phyloP scores from a whole-genome alignment of 2,113 vertebrate genomes.

The Aegithalos caudatus region DNA sequence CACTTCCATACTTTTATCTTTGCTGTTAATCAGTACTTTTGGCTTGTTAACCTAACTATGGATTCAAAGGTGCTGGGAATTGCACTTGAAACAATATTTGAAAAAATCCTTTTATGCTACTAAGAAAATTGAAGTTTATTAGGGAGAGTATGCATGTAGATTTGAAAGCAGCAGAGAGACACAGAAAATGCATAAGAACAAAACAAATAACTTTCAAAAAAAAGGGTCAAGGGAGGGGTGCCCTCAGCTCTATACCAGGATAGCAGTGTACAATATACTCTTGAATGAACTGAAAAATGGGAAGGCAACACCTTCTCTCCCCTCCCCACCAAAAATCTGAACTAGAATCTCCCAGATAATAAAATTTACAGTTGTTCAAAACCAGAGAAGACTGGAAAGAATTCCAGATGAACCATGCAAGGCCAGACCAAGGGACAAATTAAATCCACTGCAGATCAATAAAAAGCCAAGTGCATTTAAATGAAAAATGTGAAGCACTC shows the following conservation, averaged over 20 bases:
- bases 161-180: background rate
- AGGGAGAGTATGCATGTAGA: background rate
- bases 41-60: background rate
- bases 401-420: background rate
- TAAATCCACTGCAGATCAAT: conserved; percentile 36
- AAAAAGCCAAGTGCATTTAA: conserved; percentile 32
- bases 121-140: background rate
- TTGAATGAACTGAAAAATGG: background rate
- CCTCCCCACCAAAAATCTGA: background rate
- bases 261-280: background rate
- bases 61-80: background rate
- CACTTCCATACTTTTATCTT: background rate
- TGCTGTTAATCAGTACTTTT: background rate
- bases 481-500: conserved; percentile 16
- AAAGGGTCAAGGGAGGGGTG: background rate
- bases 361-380: conserved; percentile 1
- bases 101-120: background rate
- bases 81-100: background rate
- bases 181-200: background rate
- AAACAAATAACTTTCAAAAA: background rate
- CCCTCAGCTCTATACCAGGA: background rate
- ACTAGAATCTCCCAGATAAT: background rate
- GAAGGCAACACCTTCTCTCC: background rate
- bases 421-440: conserved; percentile 20
- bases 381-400: background rate